Evolutionary conservation across 1,140 invertebrate species (phyloP).

Genomic region (Drosophila lowei): DNA sequence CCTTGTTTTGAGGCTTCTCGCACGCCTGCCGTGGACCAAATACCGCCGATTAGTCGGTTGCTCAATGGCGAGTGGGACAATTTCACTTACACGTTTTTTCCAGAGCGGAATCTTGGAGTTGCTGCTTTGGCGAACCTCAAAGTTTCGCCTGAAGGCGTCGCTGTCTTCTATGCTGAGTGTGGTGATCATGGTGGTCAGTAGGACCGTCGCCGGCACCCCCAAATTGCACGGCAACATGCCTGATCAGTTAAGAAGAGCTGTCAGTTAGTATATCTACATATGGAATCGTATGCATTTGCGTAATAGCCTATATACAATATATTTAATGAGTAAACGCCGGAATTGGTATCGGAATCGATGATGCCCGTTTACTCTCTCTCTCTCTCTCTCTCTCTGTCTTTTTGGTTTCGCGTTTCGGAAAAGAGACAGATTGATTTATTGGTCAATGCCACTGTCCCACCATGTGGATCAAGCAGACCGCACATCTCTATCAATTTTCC

Average conservation of each 20-base stretch:
- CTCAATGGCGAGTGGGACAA: no score
- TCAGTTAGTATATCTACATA: not conserved
- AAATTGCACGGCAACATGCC: not conserved
- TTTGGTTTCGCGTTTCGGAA: no score
- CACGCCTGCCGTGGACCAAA: conserved; percentile 85
- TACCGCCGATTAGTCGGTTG: not conserved
- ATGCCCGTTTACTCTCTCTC: no score
- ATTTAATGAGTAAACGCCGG: no score
- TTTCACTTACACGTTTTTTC: conserved; percentile 88
- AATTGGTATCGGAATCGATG: no score
- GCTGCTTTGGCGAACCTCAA: conserved; percentile 63
- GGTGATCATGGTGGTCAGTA: conserved; percentile 16
- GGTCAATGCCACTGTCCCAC: no score
- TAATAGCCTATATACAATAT: no score
- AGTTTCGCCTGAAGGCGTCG: conserved; percentile 45
- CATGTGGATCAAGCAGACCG: no score
- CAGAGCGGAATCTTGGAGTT: conserved; percentile 88
- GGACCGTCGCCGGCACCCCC: conserved; percentile 12
- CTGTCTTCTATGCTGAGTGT: not conserved
- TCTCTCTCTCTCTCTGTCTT: no score
- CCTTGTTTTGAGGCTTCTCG: conserved; percentile 92
- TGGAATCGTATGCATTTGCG: no score
- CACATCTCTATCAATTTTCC: no score
- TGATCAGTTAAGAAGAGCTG: not conserved
- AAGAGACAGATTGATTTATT: no score